A percentile compares a stretch with the other conserved stretches of the same genome.
Conservation (phyloP, 2,888 invertebrate genomes). For the Zygogramma bicolorata region DNA sequence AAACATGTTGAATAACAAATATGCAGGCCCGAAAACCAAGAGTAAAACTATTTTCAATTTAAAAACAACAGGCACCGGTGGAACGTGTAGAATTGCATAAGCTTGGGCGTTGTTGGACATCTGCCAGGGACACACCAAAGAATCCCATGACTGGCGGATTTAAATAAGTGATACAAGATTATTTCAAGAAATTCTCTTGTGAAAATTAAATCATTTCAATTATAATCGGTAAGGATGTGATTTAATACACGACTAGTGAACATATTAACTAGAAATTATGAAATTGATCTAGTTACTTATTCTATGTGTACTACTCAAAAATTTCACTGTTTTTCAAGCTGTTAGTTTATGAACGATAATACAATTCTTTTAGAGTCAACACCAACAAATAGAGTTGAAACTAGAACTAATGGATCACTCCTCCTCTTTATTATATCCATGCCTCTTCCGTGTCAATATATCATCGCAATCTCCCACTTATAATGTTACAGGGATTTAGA, state of each 20-base stretch:
- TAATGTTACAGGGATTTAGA: too few relatives aligned
- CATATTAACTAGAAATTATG: too few relatives aligned
- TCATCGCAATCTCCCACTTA: too few relatives aligned
- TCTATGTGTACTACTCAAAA: too few relatives aligned
- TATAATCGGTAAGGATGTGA: not conserved
- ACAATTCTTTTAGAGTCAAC: too few relatives aligned
- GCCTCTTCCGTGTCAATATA: too few relatives aligned
- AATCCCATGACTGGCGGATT: not conserved
- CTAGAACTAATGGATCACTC: too few relatives aligned
- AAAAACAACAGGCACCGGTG: conserved; percentile 16
- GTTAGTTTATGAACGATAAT: too few relatives aligned
- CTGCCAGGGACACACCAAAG: conserved; percentile 22
- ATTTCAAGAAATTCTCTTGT: not conserved
- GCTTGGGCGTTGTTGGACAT: conserved; percentile 25
- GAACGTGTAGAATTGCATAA: conserved; percentile 29
- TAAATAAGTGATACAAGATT: not conserved
- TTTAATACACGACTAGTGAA: not conserved
- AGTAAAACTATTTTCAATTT: conserved; percentile 29
- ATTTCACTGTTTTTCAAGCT: too few relatives aligned
- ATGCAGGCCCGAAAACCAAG: conserved; percentile 17
- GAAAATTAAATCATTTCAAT: not conserved
- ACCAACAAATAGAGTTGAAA: too few relatives aligned
- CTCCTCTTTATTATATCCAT: too few relatives aligned
- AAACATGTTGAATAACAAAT: conserved; percentile 23
- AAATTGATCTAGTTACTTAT: too few relatives aligned